Evolutionary conservation across 92 coral and sea anemone genomes (phyloP).

Genomic region (Ricordea florida): DNA sequence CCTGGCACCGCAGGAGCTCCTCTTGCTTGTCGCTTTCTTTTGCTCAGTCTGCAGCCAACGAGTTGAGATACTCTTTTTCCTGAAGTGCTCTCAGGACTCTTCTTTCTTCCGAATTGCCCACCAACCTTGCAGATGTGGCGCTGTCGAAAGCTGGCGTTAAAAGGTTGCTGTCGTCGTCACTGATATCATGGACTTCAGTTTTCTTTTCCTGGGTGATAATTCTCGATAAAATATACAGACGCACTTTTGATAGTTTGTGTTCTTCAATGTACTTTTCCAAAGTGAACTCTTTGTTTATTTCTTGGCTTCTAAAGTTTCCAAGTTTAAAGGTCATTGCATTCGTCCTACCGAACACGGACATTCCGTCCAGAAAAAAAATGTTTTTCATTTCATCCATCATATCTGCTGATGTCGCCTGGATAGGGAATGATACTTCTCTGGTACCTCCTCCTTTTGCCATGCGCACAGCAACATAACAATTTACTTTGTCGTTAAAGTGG

Average conservation of each 20-base stretch:
- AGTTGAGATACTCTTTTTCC: not conserved
- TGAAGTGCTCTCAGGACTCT: not conserved
- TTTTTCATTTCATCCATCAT: conserved; percentile 1
- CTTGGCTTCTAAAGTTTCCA: conserved; percentile 19
- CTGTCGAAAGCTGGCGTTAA: not conserved
- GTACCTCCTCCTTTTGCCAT: conserved; percentile 14
- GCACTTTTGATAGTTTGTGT: conserved; percentile 9
- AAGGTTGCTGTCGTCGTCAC: conserved; percentile 5
- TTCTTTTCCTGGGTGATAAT: not conserved
- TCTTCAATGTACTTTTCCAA: not conserved
- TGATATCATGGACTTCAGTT: not conserved
- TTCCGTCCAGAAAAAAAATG: conserved; percentile 13
- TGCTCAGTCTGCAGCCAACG: not conserved
- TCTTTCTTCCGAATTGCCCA: not conserved
- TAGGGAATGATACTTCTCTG: conserved; percentile 1
- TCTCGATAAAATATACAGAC: conserved; percentile 8
- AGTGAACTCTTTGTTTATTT: not conserved
- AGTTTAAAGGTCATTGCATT: not conserved
- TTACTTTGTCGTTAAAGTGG: not conserved
- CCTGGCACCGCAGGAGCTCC: not conserved
- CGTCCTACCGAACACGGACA: conserved; percentile 2
- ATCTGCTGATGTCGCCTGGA: conserved; percentile 4
- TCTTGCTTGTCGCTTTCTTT: too few species aligned
- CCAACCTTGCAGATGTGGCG: conserved; percentile 1
- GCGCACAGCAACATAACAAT: conserved; percentile 18